Evolutionary conservation across 1,140 invertebrate genomes (phyloP).

Genomic region (Diploscapter pachys): DNA sequence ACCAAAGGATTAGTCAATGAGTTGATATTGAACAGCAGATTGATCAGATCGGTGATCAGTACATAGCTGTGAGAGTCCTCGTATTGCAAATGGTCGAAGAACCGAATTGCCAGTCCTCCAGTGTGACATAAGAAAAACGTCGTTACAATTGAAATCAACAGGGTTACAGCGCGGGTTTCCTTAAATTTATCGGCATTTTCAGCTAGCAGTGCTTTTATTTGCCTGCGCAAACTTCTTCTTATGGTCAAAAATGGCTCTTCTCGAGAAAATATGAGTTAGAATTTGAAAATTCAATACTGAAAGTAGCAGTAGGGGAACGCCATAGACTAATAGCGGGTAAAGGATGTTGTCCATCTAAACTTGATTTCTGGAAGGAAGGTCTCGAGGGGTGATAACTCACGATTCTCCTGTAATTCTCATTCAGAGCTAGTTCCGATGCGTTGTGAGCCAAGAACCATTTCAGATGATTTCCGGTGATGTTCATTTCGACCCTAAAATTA

Average conservation of each 20-base stretch:
- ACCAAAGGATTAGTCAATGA: constrained; percentile 57
- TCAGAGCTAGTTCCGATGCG: constrained; percentile 27
- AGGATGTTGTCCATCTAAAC: constrained; percentile 48
- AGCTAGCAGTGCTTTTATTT: background rate
- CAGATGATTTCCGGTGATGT: constrained; percentile 8
- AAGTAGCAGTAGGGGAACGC: constrained; percentile 51
- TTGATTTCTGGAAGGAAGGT: background rate
- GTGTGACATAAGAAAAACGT: constrained; percentile 55
- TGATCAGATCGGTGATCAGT: constrained; percentile 53
- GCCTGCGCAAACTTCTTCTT: constrained; percentile 44
- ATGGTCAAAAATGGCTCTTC: constrained; percentile 44
- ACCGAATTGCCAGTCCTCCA: constrained; percentile 53
- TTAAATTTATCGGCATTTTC: background rate
- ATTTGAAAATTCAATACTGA: constrained; percentile 53
- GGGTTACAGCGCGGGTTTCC: constrained; percentile 48
- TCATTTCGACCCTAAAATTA: constrained; percentile 7
- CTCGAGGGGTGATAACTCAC: constrained; percentile 23
- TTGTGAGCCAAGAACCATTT: constrained; percentile 30
- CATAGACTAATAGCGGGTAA: constrained; percentile 49
- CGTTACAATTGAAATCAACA: constrained; percentile 54
- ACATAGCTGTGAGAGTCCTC: constrained; percentile 48
- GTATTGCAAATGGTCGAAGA: constrained; percentile 46
- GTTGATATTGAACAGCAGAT: constrained; percentile 56
- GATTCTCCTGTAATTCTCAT: constrained; percentile 28
- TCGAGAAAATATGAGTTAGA: constrained; percentile 41